Percentiles rank a stretch among this genome's conserved stretches.
These are phyloP conservation scores for Drosophila tani DNA, from an alignment of 1,140 invertebrate species.

Conservation along the genomic window DNA sequence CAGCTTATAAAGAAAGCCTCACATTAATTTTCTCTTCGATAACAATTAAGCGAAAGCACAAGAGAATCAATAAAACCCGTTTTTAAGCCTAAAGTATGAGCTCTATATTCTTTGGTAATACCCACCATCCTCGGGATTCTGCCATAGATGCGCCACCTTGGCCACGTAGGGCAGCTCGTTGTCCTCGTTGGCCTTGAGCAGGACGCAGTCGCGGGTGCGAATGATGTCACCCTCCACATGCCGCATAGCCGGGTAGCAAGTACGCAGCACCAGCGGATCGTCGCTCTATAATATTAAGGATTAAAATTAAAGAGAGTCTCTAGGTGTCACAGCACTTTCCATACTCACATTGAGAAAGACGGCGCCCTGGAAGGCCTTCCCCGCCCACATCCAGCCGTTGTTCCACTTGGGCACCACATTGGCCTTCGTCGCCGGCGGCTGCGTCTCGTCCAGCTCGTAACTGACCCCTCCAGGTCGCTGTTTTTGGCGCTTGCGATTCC, in stretches of 20 bases:
- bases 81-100: not conserved
- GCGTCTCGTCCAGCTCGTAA: constrained; percentile 72
- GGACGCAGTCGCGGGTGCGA: constrained; percentile 94
- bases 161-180: constrained; percentile 97
- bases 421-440: constrained; percentile 83
- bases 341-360: constrained; percentile 94
- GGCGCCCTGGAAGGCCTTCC: constrained; percentile 92
- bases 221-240: constrained; percentile 95
- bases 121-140: constrained; percentile 95
- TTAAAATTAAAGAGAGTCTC: too few relatives aligned
- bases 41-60: too few relatives aligned
- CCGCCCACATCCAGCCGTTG: constrained; percentile 96
- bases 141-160: constrained; percentile 96
- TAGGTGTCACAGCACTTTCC: accelerated
- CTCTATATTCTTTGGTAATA: not conserved
- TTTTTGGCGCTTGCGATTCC: constrained; percentile 74
- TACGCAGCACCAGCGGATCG: constrained; percentile 89
- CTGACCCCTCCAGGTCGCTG: constrained; percentile 76
- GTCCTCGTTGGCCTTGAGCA: constrained; percentile 92
- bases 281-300: constrained; percentile 93
- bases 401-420: constrained; percentile 91
- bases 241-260: constrained; percentile 95
- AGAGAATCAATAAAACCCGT: not conserved
- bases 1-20: too few relatives aligned
- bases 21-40: too few relatives aligned